These are phyloP conservation scores for Heliocidaris erythrogramma DNA, from an alignment of 35 echinoderm and acorn worm species.

Conservation along the genomic window DNA sequence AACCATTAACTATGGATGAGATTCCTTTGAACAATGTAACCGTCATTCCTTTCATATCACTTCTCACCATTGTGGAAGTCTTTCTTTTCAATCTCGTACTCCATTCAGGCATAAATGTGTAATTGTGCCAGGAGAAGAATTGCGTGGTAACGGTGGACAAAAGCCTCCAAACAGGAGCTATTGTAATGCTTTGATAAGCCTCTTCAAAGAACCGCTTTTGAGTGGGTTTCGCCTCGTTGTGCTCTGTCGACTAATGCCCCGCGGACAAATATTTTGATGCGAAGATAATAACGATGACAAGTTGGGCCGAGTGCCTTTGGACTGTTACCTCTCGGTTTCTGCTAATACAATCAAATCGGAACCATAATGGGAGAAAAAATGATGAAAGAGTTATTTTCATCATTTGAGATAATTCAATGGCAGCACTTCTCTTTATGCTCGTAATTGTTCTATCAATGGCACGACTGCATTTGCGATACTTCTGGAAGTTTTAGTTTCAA, in stretches of 20 bases:
- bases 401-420: background rate
- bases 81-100: background rate
- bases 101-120: constrained; percentile 19
- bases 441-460: background rate
- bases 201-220: background rate
- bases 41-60: constrained; percentile 2
- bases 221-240: constrained; percentile 1
- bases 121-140: constrained; percentile 41
- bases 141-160: background rate
- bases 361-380: background rate
- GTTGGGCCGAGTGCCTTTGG: background rate
- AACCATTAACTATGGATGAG: constrained; percentile 10
- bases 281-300: constrained; percentile 12
- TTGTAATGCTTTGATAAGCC: constrained; percentile 20
- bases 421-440: background rate
- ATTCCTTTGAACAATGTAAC: background rate
- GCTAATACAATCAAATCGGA: background rate
- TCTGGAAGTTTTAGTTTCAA: constrained; percentile 4
- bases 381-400: constrained; percentile 1
- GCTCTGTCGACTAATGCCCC: background rate
- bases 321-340: background rate
- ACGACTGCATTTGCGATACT: background rate
- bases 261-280: constrained; percentile 6
- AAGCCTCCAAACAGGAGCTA: constrained; percentile 23
- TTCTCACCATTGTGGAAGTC: constrained; percentile 15